These are phyloP conservation scores for Drosophila kurseongensis DNA, from an alignment of 1,140 invertebrate species.

Conservation along the genomic window DNA sequence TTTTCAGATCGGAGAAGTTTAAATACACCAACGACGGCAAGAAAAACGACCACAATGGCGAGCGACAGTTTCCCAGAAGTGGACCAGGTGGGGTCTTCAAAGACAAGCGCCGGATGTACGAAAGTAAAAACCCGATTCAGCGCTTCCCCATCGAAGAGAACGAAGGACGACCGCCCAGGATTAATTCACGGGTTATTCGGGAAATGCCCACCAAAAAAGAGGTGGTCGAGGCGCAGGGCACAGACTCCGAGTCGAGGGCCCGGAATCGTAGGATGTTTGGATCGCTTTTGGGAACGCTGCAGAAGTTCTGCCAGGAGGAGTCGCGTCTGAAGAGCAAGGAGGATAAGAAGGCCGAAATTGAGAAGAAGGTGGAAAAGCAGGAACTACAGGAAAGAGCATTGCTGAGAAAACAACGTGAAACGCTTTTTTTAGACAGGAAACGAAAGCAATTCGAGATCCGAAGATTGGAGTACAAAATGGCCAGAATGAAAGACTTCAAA, in stretches of 20 bases:
- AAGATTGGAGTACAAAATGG: constrained; percentile 95
- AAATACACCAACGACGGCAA: constrained; percentile 42
- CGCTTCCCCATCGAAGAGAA: constrained; percentile 85
- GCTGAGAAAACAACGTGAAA: constrained; percentile 92
- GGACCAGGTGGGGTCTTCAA: constrained; percentile 48
- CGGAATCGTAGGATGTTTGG: constrained; percentile 98
- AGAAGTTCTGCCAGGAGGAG: constrained; percentile 98
- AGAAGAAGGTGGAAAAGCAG: constrained; percentile 96
- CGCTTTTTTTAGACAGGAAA: constrained; percentile 93
- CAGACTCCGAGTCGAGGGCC: constrained; percentile 92
- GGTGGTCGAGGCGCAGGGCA: constrained; percentile 92
- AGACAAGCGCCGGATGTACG: constrained; percentile 83
- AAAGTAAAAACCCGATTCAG: constrained; percentile 86
- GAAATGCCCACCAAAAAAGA: constrained; percentile 90
- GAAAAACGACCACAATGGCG: constrained; percentile 50
- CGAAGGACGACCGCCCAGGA: constrained; percentile 75
- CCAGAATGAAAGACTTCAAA: constrained; percentile 93
- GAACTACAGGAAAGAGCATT: constrained; percentile 94
- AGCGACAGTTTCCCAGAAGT: constrained; percentile 30
- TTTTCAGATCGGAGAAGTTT: constrained; percentile 51
- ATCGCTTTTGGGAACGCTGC: constrained; percentile 95
- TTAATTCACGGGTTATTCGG: constrained; percentile 86
- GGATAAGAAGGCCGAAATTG: constrained; percentile 91
- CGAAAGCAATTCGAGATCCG: constrained; percentile 95
- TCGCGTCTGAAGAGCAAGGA: constrained; percentile 93